These are phyloP conservation scores for Neelides folsomi DNA, from an alignment of 2,888 invertebrate species.

Conservation along the genomic window DNA sequence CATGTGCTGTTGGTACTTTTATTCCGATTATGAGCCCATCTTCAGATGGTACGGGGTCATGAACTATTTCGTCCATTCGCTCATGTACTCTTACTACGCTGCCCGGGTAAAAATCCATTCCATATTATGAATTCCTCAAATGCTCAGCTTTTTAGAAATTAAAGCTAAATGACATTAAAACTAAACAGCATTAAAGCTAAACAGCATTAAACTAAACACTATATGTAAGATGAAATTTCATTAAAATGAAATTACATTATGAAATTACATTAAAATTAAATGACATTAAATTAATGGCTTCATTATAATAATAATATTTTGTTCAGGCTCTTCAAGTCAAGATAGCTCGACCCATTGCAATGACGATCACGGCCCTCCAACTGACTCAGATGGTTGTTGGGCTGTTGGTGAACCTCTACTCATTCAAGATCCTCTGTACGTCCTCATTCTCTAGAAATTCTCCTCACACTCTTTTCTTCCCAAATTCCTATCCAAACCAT, in stretches of 20 bases:
- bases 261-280: no score
- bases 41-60: constrained; percentile 88
- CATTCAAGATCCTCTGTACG: constrained; percentile 46
- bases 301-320: not conserved
- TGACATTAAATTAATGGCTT: no score
- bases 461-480: not conserved
- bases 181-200: not conserved
- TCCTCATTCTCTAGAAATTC: constrained; percentile 1
- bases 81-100: constrained; percentile 87
- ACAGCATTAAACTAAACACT: not conserved
- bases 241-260: not conserved
- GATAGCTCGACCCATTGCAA: constrained; percentile 69
- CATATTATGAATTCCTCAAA: not conserved
- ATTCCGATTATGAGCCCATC: constrained; percentile 75
- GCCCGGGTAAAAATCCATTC: no score
- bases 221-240: no score
- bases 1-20: constrained; percentile 87
- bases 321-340: constrained; percentile 61
- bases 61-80: constrained; percentile 80
- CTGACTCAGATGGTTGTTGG: constrained; percentile 88
- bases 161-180: not conserved
- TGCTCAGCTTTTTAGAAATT: not conserved
- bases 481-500: not conserved
- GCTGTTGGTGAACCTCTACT: constrained; percentile 75
- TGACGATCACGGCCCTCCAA: constrained; percentile 80